phyloP scores from a whole-genome alignment of 2,888 invertebrate genomes.

The Drosophila putrida region DNA sequence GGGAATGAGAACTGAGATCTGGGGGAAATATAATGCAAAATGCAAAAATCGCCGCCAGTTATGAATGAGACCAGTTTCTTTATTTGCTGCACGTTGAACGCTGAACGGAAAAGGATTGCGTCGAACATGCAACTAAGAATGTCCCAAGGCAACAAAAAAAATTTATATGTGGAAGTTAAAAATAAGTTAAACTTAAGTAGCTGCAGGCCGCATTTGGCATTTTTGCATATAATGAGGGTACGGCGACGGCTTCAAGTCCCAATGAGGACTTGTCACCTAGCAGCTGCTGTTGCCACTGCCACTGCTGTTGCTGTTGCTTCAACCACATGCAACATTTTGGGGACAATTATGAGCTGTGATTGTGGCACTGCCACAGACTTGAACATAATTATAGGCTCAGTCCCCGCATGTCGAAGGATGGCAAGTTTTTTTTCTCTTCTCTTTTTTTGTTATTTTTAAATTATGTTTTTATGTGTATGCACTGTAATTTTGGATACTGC shows the following conservation, averaged over 20 bases:
- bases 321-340: constrained; percentile 54
- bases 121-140: constrained; percentile 80
- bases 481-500: constrained; percentile 53
- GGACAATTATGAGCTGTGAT: constrained; percentile 77
- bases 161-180: constrained; percentile 74
- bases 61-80: constrained; percentile 81
- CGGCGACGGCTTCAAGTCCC: constrained; percentile 28
- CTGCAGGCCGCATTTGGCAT: constrained; percentile 67
- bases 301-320: not conserved
- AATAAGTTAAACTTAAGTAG: constrained; percentile 80
- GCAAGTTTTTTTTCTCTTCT: constrained; percentile 30
- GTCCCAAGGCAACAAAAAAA: constrained; percentile 47
- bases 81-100: constrained; percentile 61
- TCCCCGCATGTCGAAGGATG: constrained; percentile 42
- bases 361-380: constrained; percentile 47
- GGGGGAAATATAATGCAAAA: constrained; percentile 73
- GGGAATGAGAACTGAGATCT: constrained; percentile 38
- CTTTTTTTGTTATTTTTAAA: constrained; percentile 71
- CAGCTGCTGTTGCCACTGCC: constrained; percentile 14
- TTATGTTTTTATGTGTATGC: constrained; percentile 59
- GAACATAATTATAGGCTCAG: constrained; percentile 62
- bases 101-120: constrained; percentile 77
- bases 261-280: constrained; percentile 71
- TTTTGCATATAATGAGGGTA: constrained; percentile 79
- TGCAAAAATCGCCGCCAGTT: constrained; percentile 75